Evolutionary conservation across 2,113 vertebrate genomes (phyloP), one percentile per base, ranked within the genome.

Genomic region (Riparia riparia): DNA sequence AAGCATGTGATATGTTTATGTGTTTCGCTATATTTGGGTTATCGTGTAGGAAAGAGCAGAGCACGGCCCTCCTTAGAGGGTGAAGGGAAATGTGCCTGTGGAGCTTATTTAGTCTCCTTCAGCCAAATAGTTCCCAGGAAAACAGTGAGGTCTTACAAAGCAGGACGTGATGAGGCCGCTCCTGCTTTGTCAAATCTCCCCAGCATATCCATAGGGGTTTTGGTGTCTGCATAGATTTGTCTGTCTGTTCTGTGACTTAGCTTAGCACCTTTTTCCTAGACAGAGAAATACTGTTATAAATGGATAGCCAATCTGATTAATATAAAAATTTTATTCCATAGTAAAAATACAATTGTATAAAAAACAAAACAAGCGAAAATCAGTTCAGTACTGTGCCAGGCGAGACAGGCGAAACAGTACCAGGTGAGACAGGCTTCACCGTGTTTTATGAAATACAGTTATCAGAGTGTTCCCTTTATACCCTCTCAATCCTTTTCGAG

Each of bases 1-100:
- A 8, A 49, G 45, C 9, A 86, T 17, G 7, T 47, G 54, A 10
- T 1, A 0, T 12, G 3, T 41, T 13, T 14, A 1, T 32, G 2
- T 42, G 4, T 58, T 84, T 87, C 17, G 6, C 28, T 44, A 0
- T 49, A 1, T 21, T 83, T 69, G 31, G 4, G 14, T 77, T 70
- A 2, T 14, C 44, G 37, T 21, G 9, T 41, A 45, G 17, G 13
- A 31, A 44, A n/a, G 39, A 86, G 28, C 14, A 49, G 41, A 44
- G 14, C 4, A 12, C 39, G 21, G 17, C 51, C 14, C 29, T 17
- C 12, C 41, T 25, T 58, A 1, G 3, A 14, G 37, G 26, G 10
- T 10, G 51, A 63, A n/a, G 20, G 41, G 25, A 77, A 77, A 22
- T 24, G 56, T 74, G 42, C 22, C 3, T 14, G 12, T 32, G 32